Conservation (phyloP, 2,888 invertebrate genomes). For the Pterostichus madidus region DNA sequence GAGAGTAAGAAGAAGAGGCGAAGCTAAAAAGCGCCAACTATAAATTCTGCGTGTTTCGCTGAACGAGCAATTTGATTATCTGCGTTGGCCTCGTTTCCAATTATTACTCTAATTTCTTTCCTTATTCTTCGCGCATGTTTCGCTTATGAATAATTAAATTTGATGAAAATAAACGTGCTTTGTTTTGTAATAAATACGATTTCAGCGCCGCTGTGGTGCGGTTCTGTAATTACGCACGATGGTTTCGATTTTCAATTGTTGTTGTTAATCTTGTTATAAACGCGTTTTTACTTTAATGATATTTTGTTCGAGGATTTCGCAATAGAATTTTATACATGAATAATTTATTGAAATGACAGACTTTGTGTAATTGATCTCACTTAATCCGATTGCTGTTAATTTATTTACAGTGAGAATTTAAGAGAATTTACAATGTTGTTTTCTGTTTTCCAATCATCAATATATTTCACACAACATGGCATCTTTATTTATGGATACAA, state of each 20-base stretch:
- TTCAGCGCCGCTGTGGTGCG: background rate
- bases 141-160: slow-evolving; percentile 29
- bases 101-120: slow-evolving; percentile 51
- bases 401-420: slow-evolving; percentile 30
- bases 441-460: background rate
- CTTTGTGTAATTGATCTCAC: slow-evolving; percentile 16
- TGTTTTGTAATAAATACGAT: slow-evolving; percentile 26
- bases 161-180: slow-evolving; percentile 35
- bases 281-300: slow-evolving; percentile 15
- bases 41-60: slow-evolving; percentile 47
- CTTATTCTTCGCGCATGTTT: slow-evolving; percentile 36
- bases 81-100: slow-evolving; percentile 38
- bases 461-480: background rate
- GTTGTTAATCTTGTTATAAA: slow-evolving; percentile 1
- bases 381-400: slow-evolving; percentile 14
- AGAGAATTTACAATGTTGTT: slow-evolving; percentile 22
- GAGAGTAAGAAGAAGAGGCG: background rate
- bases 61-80: slow-evolving; percentile 54
- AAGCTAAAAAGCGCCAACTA: slow-evolving; percentile 31
- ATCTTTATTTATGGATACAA: slow-evolving; percentile 12
- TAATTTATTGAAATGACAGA: slow-evolving; percentile 25
- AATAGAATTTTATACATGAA: slow-evolving; percentile 22
- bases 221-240: slow-evolving; percentile 3
- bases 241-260: background rate
- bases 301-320: slow-evolving; percentile 1